Percentiles rank a stretch among this genome's conserved stretches.
Evolutionary conservation across 2,113 vertebrate species (phyloP).

Genomic region (Diglossa brunneiventris): DNA sequence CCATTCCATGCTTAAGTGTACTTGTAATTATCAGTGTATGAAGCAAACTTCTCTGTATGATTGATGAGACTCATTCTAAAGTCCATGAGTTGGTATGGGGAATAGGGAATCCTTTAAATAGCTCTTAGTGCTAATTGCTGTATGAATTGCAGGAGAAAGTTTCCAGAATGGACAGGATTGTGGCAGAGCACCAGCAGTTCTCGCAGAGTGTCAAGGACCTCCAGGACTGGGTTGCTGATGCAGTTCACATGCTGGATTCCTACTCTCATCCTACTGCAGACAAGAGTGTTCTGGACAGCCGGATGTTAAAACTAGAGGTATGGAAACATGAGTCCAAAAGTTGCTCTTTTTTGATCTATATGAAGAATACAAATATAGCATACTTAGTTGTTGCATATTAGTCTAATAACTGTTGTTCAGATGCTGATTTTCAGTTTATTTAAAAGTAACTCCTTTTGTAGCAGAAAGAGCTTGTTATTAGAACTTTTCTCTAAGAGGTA

Average conservation of each 20-base stretch:
- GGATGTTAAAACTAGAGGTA: conserved; percentile 94
- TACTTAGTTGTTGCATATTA: not conserved
- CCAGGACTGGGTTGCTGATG: conserved; percentile 90
- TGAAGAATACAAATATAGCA: not conserved
- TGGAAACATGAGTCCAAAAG: not conserved
- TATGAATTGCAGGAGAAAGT: conserved; percentile 86
- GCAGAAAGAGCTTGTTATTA: not conserved
- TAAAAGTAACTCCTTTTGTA: not conserved
- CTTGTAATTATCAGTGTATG: not conserved
- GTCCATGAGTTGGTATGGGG: rapidly evolving
- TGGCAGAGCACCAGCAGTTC: conserved; percentile 92
- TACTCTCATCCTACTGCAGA: conserved; percentile 87
- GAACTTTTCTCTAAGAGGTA: not conserved
- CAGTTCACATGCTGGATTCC: conserved; percentile 83
- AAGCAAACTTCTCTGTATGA: not conserved
- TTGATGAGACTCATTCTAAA: not conserved
- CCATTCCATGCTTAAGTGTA: not conserved
- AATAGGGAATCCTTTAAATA: not conserved
- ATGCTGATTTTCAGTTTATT: not conserved
- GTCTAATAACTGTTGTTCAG: not conserved
- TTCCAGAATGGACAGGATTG: conserved; percentile 88
- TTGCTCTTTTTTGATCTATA: not conserved
- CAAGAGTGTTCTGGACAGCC: conserved; percentile 88
- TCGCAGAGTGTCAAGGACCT: conserved; percentile 86
- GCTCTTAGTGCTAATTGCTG: not conserved